Evolutionary conservation across 2,797 vertebrate species (phyloP), one percentile per base, ranked within the genome.

Genomic region (Ciconia nigra): DNA sequence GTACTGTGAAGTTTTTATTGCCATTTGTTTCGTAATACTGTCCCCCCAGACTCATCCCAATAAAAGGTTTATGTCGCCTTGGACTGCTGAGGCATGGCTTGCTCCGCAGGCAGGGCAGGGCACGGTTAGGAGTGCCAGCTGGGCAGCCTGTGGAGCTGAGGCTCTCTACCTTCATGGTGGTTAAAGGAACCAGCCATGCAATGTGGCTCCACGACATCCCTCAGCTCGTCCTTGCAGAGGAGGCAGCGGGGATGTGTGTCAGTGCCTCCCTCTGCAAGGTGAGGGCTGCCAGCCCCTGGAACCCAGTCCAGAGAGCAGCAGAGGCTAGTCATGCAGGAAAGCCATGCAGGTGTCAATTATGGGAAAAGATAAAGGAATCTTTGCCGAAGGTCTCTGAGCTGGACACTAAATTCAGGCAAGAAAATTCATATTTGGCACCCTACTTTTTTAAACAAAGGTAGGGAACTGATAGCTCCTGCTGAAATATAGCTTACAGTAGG

Each of bases 61-160:
- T 67, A 65, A 86, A 87, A 91, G 15, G 9, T 80, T 84, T 83
- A 39, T 81, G 83, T 89, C 2, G 5, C 29, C 46, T 66, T 3
- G 0, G 37, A 37, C 13, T 1, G 3, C 37, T 0, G 3, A 33
- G 33, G 5, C 44, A 67, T 0, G 1, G 18, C 71, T 82, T 59
- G 31, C 20, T n/a, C 22, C 2, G 2, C 35, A 54, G 21, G 29
- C 28, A 47, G 9, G 39, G 25, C n/a, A 83, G 51, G 41, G 18
- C 37, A 66, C 0, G 2, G 44, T 42, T 37, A 54, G 14, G 15
- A 33, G 24, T 4, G 1, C 29, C 55, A 67, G 13, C 49, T 79
- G 49, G 33, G 21, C 54, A 81, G 57, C 10, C 3, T 0, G 0
- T 19, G 35, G 29, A 84, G 37, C 29, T 3, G 4, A 39, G 52